These are phyloP conservation scores for Gambusia holbrooki DNA, from an alignment of 2,113 vertebrate genomes.

Conservation along the genomic window DNA sequence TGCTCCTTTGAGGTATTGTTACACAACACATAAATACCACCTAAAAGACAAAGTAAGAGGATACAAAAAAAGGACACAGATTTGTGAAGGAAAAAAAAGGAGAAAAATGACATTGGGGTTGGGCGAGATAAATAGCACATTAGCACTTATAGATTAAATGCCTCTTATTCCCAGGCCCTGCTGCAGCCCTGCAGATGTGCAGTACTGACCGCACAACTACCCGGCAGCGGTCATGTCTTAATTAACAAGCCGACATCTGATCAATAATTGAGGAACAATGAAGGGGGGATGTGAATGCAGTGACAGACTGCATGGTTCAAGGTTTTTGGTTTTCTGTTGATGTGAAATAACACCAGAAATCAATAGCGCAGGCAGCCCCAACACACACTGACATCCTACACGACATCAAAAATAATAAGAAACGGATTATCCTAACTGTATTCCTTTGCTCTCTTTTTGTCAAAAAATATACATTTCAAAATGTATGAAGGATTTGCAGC, in stretches of 20 bases:
- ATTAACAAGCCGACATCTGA: slow-evolving; percentile 74
- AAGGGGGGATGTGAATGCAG: slow-evolving; percentile 55
- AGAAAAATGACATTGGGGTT: slow-evolving; percentile 41
- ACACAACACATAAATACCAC: not conserved
- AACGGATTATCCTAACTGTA: not conserved
- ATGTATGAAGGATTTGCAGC: no score
- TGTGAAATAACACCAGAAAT: slow-evolving; percentile 70
- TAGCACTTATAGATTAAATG: slow-evolving; percentile 77
- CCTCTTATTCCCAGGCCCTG: slow-evolving; percentile 70
- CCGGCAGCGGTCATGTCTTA: slow-evolving; percentile 72
- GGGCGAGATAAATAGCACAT: slow-evolving; percentile 59
- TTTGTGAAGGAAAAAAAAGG: not conserved
- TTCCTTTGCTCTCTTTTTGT: not conserved
- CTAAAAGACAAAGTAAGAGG: not conserved
- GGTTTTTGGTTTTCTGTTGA: slow-evolving; percentile 68
- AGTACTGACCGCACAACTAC: slow-evolving; percentile 57
- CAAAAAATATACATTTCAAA: no score
- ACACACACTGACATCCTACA: slow-evolving; percentile 15
- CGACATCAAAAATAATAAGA: not conserved
- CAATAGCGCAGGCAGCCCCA: slow-evolving; percentile 32
- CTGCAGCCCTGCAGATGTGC: slow-evolving; percentile 61
- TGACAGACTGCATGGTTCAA: slow-evolving; percentile 61
- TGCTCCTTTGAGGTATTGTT: not conserved
- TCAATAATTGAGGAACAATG: slow-evolving; percentile 71
- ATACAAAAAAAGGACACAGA: not conserved